These are phyloP conservation scores for Pedionomus torquatus DNA, from an alignment of 2,113 vertebrate genomes.

Conservation along the genomic window DNA sequence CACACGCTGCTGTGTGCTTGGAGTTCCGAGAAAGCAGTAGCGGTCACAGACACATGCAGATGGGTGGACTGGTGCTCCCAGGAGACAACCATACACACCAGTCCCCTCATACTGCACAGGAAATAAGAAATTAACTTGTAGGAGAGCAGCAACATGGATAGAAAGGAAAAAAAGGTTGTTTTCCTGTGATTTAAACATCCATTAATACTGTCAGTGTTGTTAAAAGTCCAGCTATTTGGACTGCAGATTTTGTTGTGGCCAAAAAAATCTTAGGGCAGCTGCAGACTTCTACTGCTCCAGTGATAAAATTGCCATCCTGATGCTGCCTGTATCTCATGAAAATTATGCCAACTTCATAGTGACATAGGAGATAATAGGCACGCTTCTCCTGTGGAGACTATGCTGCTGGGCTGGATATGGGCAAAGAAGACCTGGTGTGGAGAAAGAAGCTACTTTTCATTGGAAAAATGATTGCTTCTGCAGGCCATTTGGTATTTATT, in stretches of 20 bases:
- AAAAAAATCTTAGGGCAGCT: not conserved
- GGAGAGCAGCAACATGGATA: not conserved
- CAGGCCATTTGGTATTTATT: not conserved
- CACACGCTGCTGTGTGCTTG: not conserved
- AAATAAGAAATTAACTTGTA: not conserved
- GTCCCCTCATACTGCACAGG: not conserved
- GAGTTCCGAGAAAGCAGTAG: not conserved
- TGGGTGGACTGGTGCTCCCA: not conserved
- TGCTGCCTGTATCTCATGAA: fast-evolving
- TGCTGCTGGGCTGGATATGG: not conserved
- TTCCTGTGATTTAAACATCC: not conserved
- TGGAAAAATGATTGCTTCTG: not conserved
- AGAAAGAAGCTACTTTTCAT: not conserved
- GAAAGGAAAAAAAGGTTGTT: not conserved
- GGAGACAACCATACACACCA: not conserved
- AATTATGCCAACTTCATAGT: not conserved
- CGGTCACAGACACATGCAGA: not conserved
- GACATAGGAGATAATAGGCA: not conserved
- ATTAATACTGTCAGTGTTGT: not conserved
- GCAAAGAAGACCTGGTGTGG: not conserved
- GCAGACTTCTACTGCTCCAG: not conserved
- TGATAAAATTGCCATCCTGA: not conserved
- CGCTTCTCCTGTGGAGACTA: not conserved
- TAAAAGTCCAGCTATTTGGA: not conserved
- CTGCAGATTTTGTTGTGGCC: not conserved